These are phyloP conservation scores for Teleiodes luculella DNA, from an alignment of 2,888 invertebrate species.

Conservation along the genomic window DNA sequence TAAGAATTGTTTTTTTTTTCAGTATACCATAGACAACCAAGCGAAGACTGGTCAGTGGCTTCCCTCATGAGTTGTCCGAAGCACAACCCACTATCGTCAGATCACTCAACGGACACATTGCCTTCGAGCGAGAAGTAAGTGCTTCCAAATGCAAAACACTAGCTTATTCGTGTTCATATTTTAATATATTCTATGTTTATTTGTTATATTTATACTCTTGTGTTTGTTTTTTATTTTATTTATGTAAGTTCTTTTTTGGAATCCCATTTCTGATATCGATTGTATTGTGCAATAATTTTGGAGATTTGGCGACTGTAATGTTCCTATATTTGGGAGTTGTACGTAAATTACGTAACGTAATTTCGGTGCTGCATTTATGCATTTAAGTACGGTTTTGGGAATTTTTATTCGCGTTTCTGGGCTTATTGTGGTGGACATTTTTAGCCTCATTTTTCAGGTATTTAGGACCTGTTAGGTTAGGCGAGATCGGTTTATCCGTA, in stretches of 20 bases:
- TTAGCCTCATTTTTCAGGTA: too few relatives aligned
- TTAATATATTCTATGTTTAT: slow-evolving; percentile 24
- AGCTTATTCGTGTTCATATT: slow-evolving; percentile 1
- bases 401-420: too few relatives aligned
- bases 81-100: slow-evolving; percentile 62
- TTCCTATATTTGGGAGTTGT: too few relatives aligned
- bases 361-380: too few relatives aligned
- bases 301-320: too few relatives aligned
- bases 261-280: slow-evolving; percentile 14
- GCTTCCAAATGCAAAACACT: not conserved
- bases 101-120: slow-evolving; percentile 55
- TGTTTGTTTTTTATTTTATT: too few relatives aligned
- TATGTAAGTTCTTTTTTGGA: slow-evolving; percentile 30
- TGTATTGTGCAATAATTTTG: too few relatives aligned
- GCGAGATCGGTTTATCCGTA: too few relatives aligned
- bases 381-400: too few relatives aligned
- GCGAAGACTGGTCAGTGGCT: slow-evolving; percentile 84
- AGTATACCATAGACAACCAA: slow-evolving; percentile 62
- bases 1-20: slow-evolving; percentile 10
- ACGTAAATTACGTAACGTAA: too few relatives aligned
- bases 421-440: too few relatives aligned
- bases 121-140: slow-evolving; percentile 73
- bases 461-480: too few relatives aligned
- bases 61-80: slow-evolving; percentile 86
- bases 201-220: slow-evolving; percentile 18